Base-by-base conservation (phyloP, 2,113 vertebrate species). In the Oryzias curvinotus region DNA sequence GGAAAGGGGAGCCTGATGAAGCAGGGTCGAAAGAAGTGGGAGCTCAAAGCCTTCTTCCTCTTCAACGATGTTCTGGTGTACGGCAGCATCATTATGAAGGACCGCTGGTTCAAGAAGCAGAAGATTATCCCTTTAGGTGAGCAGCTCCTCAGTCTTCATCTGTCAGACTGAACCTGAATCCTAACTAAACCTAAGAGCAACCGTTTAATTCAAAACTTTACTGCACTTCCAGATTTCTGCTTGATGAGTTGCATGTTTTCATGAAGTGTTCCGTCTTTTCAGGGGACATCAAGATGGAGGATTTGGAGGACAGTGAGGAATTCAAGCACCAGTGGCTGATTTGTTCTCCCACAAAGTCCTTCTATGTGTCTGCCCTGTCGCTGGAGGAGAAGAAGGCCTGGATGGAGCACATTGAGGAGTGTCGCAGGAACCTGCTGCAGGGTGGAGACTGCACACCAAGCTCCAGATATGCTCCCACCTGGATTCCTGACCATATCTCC, bases 51-150 rank as follows among this genome's bases (percentile, higher is more conserved):
- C n/a, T 97, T 97, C 85, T 97, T 95, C 75, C 94, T 98, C 23
- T 97, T 98, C 87, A 95, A 92, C 0, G 94, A 97, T 80, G 90
- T 95, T 72, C 87, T 98, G 0, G 93, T 96, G 7, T 98, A 98
- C 0, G 93, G 95, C 75, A 95, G 91, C 80, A 89, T 96, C 21
- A 72, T 96, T 56, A 85, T 94, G 64, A 90, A 71, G 61, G 92
- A 92, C 21, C 91, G 86, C 73, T 94, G 92, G 88, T 92, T 95
- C 88, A 93, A 91, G 36, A 90, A 85, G 17, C 94, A 95, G 73
- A 91, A 92, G 49, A 91, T 97, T 63, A 92, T 98, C 13, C 91
- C 91, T 0, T 87, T 98, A 17, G 75, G 83, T 85, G 43, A 83
- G 80, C 7, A 26, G 44, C 21, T 49, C 44, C 10, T 48, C 25